These are phyloP conservation scores for Triplophysa tibetana DNA, from an alignment of 2,113 vertebrate species.

Conservation along the genomic window DNA sequence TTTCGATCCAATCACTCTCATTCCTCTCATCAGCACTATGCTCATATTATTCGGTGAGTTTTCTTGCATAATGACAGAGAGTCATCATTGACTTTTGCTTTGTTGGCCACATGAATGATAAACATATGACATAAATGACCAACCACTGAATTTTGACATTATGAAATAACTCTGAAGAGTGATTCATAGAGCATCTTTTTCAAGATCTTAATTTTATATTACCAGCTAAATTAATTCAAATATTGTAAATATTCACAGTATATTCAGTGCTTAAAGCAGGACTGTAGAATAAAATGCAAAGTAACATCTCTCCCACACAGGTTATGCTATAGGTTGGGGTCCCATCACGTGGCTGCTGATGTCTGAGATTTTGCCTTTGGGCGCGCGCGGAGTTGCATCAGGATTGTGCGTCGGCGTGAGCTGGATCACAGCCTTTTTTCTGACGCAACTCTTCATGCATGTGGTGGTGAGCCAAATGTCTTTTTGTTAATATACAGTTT, in stretches of 20 bases:
- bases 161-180: not conserved
- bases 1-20: conserved; percentile 65
- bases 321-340: conserved; percentile 96
- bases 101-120: not conserved
- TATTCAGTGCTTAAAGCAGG: too few species aligned
- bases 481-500: conserved; percentile 1
- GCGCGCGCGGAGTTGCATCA: conserved; percentile 83
- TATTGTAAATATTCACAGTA: too few species aligned
- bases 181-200: too few species aligned
- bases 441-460: conserved; percentile 83
- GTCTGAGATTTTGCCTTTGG: conserved; percentile 91
- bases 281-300: too few species aligned
- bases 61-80: not conserved
- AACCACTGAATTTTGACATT: not conserved
- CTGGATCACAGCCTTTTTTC: conserved; percentile 89
- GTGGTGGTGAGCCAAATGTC: conserved; percentile 70
- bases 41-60: conserved; percentile 89
- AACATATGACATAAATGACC: not conserved
- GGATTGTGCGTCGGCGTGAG: conserved; percentile 89
- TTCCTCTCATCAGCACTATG: conserved; percentile 87
- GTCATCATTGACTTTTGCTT: not conserved
- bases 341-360: conserved; percentile 97
- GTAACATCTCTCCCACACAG: conserved; percentile 62
- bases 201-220: too few species aligned
- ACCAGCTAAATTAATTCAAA: too few species aligned